These are phyloP conservation scores for Psylliodes chrysocephalus DNA, from an alignment of 2,888 invertebrate genomes.

Conservation along the genomic window DNA sequence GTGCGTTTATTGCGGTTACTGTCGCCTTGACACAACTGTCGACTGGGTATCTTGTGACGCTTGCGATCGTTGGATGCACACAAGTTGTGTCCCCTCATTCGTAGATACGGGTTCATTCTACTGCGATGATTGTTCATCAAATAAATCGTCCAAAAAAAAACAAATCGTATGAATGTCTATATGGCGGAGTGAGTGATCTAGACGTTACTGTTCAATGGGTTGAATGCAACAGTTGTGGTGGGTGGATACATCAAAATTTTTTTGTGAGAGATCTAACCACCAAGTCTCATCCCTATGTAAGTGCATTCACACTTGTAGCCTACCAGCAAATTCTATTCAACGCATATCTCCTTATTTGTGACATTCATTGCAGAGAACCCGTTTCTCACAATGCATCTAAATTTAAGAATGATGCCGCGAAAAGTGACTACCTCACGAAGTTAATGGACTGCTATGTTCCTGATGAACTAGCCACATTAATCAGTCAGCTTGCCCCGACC, in stretches of 20 bases:
- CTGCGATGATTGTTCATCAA: slow-evolving; percentile 9
- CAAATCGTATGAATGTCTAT: not conserved
- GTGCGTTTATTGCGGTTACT: slow-evolving; percentile 28
- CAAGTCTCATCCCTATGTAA: no score
- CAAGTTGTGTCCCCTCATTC: slow-evolving; percentile 20
- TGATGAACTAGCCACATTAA: no score
- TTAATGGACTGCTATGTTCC: no score
- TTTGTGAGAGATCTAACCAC: no score
- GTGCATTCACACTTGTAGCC: no score
- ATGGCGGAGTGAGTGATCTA: slow-evolving; percentile 3
- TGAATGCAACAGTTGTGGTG: slow-evolving; percentile 24
- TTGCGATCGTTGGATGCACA: slow-evolving; percentile 31
- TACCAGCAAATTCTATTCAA: no score
- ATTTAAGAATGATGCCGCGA: no score
- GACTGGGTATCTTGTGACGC: slow-evolving; percentile 31
- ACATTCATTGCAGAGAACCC: no score
- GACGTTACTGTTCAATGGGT: slow-evolving; percentile 25
- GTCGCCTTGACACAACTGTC: slow-evolving; percentile 8
- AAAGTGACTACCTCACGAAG: no score
- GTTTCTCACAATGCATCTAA: no score
- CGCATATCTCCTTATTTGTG: no score
- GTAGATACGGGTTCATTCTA: slow-evolving; percentile 5
- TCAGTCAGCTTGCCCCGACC: no score
- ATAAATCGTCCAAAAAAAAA: not conserved
- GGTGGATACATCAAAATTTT: slow-evolving; percentile 36